Conservation (phyloP, 2,888 invertebrate species). For the Epistrophe grossulariae region DNA sequence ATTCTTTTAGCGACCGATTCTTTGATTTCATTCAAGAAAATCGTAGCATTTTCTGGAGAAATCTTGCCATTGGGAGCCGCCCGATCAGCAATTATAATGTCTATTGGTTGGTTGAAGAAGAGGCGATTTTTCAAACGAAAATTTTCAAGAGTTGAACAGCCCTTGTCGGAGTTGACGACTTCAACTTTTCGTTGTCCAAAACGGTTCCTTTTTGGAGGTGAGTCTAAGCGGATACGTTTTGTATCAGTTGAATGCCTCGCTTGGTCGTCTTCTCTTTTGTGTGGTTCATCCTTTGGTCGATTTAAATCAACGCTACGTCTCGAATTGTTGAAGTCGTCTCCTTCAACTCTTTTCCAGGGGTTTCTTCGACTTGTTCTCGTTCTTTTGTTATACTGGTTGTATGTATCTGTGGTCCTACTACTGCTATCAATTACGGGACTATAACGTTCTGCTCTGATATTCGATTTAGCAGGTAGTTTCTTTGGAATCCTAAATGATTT, state of each 20-base stretch:
- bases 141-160: not conserved
- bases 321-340: not conserved
- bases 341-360: not conserved
- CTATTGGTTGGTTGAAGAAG: not conserved
- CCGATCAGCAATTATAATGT: not conserved
- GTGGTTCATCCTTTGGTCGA: not conserved
- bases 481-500: slow-evolving; percentile 47
- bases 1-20: not conserved
- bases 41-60: slow-evolving; percentile 1
- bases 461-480: not conserved
- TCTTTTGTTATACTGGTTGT: not conserved
- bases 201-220: not conserved
- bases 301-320: not conserved
- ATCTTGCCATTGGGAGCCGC: not conserved
- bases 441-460: not conserved
- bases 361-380: not conserved
- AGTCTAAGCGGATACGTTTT: not conserved
- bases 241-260: not conserved
- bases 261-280: not conserved
- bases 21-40: slow-evolving; percentile 2
- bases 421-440: not conserved
- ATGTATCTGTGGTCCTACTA: not conserved
- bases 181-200: not conserved
- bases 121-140: not conserved
- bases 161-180: rapidly evolving